Percentiles rank a stretch among this genome's conserved stretches.
These are phyloP conservation scores for Fissipunctia ypsillon DNA, from an alignment of 2,888 invertebrate genomes.

Conservation along the genomic window DNA sequence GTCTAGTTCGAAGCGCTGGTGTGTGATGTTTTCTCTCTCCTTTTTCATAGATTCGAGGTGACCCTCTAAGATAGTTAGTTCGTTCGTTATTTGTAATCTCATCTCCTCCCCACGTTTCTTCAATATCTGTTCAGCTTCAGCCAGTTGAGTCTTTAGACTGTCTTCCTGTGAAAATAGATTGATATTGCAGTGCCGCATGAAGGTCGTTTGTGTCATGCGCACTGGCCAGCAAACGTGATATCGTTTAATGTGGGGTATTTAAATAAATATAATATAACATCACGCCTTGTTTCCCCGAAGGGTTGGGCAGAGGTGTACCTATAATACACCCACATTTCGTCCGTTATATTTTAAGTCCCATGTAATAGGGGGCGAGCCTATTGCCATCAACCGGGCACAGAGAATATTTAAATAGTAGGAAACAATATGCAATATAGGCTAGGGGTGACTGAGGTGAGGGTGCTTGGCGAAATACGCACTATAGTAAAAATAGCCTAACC, in stretches of 20 bases:
- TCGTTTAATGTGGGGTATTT: neutral
- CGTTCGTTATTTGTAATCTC: conserved; percentile 80
- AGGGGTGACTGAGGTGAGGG: neutral
- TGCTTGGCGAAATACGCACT: neutral
- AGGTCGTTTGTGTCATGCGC: neutral
- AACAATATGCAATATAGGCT: neutral
- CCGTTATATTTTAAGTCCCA: no score
- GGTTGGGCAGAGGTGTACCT: no score
- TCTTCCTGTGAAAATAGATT: conserved; percentile 76
- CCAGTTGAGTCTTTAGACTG: conserved; percentile 77
- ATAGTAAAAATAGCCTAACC: neutral
- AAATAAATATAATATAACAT: no score
- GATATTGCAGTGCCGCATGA: neutral
- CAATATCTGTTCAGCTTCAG: conserved; percentile 79
- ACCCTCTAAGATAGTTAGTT: conserved; percentile 77
- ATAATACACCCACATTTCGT: no score
- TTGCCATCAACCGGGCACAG: no score
- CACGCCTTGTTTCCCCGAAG: no score
- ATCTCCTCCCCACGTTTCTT: conserved; percentile 81
- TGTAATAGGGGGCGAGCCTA: no score
- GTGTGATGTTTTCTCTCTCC: conserved; percentile 79
- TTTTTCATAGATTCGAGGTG: conserved; percentile 79
- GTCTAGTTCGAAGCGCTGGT: conserved; percentile 73
- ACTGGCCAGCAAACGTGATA: neutral
- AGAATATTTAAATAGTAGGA: no score